Evolutionary conservation across 2,113 vertebrate genomes (phyloP), one percentile per base, ranked within the genome.

Genomic region (Panthera leo): DNA sequence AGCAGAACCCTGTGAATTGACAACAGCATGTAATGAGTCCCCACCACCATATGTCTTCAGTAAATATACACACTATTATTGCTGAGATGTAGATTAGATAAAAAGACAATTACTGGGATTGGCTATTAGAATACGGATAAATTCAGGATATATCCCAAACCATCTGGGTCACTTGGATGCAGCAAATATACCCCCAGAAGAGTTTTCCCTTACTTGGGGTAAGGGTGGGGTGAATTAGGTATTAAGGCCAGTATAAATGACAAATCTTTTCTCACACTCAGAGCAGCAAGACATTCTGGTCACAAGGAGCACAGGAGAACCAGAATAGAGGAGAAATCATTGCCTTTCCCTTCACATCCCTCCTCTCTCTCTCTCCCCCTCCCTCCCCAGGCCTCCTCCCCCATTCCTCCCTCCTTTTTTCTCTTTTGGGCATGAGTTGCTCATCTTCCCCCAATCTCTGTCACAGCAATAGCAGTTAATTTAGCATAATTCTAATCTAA

Each of bases 61-160:
- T 58, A 85, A 95, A 75, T 25, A 27, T 5, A 82, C 5, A 27
- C 85, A 42, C 36, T 42, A 25, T 70, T 68, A 67, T 9, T 82
- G 51, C 65, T 61, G 48, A 95, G 85, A 83, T 42, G 71, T 45
- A 80, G 87, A 88, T 18, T 42, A 85, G 80, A 63, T 51, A 67
- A 67, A 84, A 89, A 84, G 34, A 61, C 58, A 63, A 80, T 36
- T 21, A 80, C 36, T 48, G 15, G 4, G 78, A 61, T n/a, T 25
- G 23, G 58, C 67, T 71, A 31, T 89, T 65, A 80, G 89, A 95
- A 97, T 70, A 53, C 34, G 53, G 92, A 82, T 78, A 45, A 79
- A 85, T 65, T 91, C 63, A 55, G 7, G 68, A 48, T 12, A 27
- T 92, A 86, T 63, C 31, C 55, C 86, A 80, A 84, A 82, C 82